Evolutionary conservation across 2,888 invertebrate genomes (phyloP).

Genomic region (Cartodere bifasciata): DNA sequence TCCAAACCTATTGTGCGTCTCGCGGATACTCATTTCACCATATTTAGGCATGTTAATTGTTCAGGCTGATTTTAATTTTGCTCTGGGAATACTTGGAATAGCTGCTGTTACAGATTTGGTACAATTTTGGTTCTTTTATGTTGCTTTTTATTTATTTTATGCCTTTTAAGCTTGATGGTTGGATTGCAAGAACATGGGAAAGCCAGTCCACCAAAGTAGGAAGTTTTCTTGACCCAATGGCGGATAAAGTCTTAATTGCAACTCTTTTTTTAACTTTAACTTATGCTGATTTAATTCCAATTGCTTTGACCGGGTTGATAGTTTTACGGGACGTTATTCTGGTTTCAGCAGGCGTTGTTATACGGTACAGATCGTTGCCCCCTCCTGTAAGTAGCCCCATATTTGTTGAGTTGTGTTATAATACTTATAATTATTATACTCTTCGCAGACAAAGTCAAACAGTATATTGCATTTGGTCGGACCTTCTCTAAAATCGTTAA

Average conservation of each 20-base stretch:
- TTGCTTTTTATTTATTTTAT: constrained; percentile 1
- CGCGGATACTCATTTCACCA: constrained; percentile 77
- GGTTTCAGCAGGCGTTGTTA: constrained; percentile 74
- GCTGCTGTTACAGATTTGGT: constrained; percentile 91
- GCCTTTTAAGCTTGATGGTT: constrained; percentile 79
- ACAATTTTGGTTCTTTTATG: background rate
- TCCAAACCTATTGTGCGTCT: constrained; percentile 81
- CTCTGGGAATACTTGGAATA: constrained; percentile 67
- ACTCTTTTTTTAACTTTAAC: constrained; percentile 80
- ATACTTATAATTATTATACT: too few species aligned
- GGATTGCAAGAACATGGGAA: constrained; percentile 86
- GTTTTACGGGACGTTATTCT: constrained; percentile 72
- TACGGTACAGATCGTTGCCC: constrained; percentile 80
- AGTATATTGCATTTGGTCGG: too few species aligned
- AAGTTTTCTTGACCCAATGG: constrained; percentile 91
- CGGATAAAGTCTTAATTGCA: constrained; percentile 88
- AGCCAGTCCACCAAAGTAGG: constrained; percentile 88
- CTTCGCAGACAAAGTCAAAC: too few species aligned
- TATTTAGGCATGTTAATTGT: constrained; percentile 81
- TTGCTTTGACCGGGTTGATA: constrained; percentile 67
- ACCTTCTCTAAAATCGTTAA: too few species aligned
- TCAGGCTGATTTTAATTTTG: constrained; percentile 64
- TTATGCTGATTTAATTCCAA: constrained; percentile 73
- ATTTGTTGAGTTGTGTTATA: constrained; percentile 1
- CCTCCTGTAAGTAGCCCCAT: constrained; percentile 57